phyloP scores from a whole-genome alignment of 2,888 invertebrate genomes.

The Lochmaea capreae region DNA sequence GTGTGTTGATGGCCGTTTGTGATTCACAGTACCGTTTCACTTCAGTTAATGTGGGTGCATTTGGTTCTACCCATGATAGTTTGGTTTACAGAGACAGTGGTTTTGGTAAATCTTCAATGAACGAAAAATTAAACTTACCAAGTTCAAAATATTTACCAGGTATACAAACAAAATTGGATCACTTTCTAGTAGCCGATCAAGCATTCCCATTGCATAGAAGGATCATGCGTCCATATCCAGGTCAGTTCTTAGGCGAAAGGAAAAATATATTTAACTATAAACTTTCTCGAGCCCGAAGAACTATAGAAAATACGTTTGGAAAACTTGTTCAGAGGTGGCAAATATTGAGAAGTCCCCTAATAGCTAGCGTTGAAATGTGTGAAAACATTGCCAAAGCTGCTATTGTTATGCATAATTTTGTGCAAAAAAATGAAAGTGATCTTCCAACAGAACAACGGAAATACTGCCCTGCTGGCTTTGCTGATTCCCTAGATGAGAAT shows the following conservation, averaged over 20 bases:
- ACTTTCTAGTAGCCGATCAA: conserved; percentile 37
- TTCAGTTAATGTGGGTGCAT: conserved; percentile 53
- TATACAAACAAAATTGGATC: conserved; percentile 11
- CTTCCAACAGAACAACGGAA: no score
- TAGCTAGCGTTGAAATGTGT: no score
- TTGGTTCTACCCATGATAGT: conserved; percentile 53
- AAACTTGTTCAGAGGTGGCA: no score
- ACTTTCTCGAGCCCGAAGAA: no score
- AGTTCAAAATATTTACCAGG: conserved; percentile 13
- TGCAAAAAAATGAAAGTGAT: not conserved
- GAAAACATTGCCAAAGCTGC: conserved; percentile 14
- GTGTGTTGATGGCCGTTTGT: conserved; percentile 51
- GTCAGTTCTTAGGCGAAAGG: no score
- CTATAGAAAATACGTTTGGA: no score
- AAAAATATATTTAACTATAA: no score
- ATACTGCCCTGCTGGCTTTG: no score
- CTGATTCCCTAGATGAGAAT: no score
- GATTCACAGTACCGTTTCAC: conserved; percentile 54
- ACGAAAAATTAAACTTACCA: conserved; percentile 15
- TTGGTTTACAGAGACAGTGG: conserved; percentile 41
- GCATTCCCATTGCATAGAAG: conserved; percentile 36
- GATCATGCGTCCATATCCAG: conserved; percentile 35
- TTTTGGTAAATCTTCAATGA: conserved; percentile 28
- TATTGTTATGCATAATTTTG: conserved; percentile 15
- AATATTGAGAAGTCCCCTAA: conserved; percentile 5